Base-by-base conservation (phyloP, 2,888 invertebrate species). In the Hylaea fasciaria region DNA sequence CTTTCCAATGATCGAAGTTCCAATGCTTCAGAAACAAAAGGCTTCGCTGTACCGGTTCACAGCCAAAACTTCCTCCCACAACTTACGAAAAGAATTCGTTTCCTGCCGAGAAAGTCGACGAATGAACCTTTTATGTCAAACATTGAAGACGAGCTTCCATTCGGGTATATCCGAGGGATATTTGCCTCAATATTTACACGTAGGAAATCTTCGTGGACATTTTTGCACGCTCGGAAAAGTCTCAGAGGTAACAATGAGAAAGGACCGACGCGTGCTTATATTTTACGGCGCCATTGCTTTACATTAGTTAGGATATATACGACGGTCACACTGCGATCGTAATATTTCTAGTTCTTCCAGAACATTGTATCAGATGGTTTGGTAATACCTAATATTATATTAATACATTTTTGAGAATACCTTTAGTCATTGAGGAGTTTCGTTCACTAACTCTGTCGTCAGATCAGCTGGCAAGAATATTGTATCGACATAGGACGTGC, bases 11-110 rank as follows among this genome's bases (percentile, higher is more conserved):
- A 22, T 22, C 22, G 3, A 22, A 22, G 22, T 54, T 64, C 60
- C 58, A 61, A 60, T 51, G 39, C 41, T 56, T 45, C 60, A 57
- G 52, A 57, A 62, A 54, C 50, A 57, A 51, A 59, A 58, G 45
- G 56, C 48, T 43, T 47, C 47, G 39, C 62, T 48, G 43, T 61
- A 57, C 57, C 54, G 61, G 60, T 59, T 61, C 50, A 56, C 54
- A 40, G 57, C 56, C 64, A 59, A 66, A 66, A 68, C 62, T 61
- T 64, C 56, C 51, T 56, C 61, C 58, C 52, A 54, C 57, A 51
- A 64, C 48, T 68, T 58, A 61, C 57, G 54, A 68, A 37, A 68
- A 63, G 63, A 60, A 52, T 56, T 52, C 37, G 61, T 65, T 68
- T 66, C 61, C 62, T 51, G 50, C 48, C 41, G 51, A 50, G 60